Conservation (phyloP, 1,140 invertebrate genomes). For the Mizuhopecten yessoensis region DNA sequence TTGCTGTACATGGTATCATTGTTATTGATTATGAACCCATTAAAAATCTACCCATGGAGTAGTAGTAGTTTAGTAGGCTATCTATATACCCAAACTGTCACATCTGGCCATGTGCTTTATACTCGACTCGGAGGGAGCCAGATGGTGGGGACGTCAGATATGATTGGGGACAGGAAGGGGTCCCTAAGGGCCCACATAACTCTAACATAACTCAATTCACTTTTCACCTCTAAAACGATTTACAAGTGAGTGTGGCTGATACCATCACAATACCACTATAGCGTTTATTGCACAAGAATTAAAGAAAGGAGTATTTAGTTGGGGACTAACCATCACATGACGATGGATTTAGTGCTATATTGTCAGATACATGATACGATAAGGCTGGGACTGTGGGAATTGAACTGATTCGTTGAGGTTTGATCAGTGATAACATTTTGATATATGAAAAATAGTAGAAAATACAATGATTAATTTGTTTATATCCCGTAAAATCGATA, state of each 20-base stretch:
- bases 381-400: background rate
- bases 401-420: background rate
- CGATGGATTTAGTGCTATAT: background rate
- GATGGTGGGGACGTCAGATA: background rate
- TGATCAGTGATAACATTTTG: background rate
- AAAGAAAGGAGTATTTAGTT: background rate
- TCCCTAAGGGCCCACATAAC: background rate
- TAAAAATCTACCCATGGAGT: background rate
- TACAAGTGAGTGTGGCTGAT: background rate
- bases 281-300: background rate
- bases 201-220: background rate
- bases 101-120: background rate
- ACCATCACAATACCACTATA: background rate
- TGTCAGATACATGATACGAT: background rate
- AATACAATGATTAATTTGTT: background rate
- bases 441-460: background rate
- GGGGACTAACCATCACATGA: background rate
- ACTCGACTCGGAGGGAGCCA: background rate
- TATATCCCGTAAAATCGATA: background rate
- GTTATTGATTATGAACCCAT: background rate
- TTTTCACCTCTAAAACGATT: slow-evolving; percentile 29
- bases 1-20: background rate
- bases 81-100: background rate
- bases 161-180: background rate
- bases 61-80: background rate